Base-by-base conservation (phyloP, 2,797 vertebrate genomes). In the Sebastes glaucus region DNA sequence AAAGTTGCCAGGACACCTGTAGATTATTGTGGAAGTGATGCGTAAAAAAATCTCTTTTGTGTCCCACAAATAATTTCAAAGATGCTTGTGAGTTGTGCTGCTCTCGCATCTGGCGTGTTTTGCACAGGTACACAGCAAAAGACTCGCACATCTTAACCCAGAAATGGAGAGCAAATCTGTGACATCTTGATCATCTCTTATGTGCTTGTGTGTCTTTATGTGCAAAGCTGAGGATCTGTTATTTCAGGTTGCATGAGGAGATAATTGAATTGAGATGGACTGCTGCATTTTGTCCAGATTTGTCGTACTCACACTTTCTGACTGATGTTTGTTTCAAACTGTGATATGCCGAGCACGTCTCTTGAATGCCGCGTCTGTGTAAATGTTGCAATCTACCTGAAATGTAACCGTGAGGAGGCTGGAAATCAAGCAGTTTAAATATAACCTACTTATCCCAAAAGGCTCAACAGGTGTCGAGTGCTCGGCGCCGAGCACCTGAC, bases 1-100 rank as follows among this genome's bases (percentile, higher is more conserved):
- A 88, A 93, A 93, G 91, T 93, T 93, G 89, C 91, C 88, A 92
- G 90, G 93, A 93, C 91, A 95, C 93, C 92, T 93, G 92, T 92
- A 92, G 91, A 94, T 93, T 89, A 86, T 88, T 77, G 78, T 79
- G 83, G 77, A 87, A 87, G 87, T 85, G 77, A 89, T 87, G 25
- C 30, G 77, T 92, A 88, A 92, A 18, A 90, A 93, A 90, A 83
- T 87, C 79, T 82, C 84, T 83, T 91, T 86, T 90, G 82, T 87
- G 85, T 74, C 78, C 81, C 74, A n/a, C 78, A 88, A 92, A 91
- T 93, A 83, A 90, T 92, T 89, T 91, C 87, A 91, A 92, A 91
- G 89, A 78, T 49, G 75, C 79, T 59, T 61, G 79, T 71, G 84
- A 88, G 74, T 52, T 79, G 67, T 28, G 72, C 66, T 68, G 66